Evolutionary conservation across 2,888 invertebrate species (phyloP).

Genomic region (Lacanobia wlatinum): DNA sequence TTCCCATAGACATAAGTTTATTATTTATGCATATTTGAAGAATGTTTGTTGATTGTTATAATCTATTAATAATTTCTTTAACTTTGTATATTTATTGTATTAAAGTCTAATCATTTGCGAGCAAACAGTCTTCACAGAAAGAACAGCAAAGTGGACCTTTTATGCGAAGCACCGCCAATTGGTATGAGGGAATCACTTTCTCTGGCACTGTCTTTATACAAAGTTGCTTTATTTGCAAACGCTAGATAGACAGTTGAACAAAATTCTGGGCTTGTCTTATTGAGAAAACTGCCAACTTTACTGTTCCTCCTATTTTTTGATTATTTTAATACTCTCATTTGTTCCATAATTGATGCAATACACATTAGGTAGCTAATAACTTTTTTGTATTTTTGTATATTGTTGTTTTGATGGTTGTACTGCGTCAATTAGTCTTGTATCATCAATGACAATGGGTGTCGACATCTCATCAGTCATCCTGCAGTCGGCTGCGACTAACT

Average conservation of each 20-base stretch:
- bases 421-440: constrained; percentile 80
- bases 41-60: constrained; percentile 66
- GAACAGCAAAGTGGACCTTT: constrained; percentile 78
- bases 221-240: constrained; percentile 57
- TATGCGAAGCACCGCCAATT: constrained; percentile 64
- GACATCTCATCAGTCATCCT: constrained; percentile 72
- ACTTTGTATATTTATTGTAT: constrained; percentile 59
- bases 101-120: constrained; percentile 64
- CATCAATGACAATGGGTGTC: constrained; percentile 77
- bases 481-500: constrained; percentile 79
- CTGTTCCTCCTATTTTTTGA: constrained; percentile 77
- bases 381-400: constrained; percentile 65
- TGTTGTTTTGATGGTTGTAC: constrained; percentile 72
- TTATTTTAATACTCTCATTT: constrained; percentile 67
- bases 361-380: constrained; percentile 66
- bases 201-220: constrained; percentile 53
- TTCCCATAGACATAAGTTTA: constrained; percentile 79
- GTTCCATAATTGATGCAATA: constrained; percentile 75
- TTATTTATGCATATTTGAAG: constrained; percentile 72
- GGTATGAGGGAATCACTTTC: constrained; percentile 67
- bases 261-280: constrained; percentile 53
- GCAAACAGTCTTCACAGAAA: constrained; percentile 76
- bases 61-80: constrained; percentile 67
- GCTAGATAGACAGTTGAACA: constrained; percentile 57
- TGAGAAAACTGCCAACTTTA: constrained; percentile 72